A percentile compares a stretch with the other conserved stretches of the same genome.
phyloP scores from a whole-genome alignment of 2,888 invertebrate genomes.

The Eupithecia centaureata region DNA sequence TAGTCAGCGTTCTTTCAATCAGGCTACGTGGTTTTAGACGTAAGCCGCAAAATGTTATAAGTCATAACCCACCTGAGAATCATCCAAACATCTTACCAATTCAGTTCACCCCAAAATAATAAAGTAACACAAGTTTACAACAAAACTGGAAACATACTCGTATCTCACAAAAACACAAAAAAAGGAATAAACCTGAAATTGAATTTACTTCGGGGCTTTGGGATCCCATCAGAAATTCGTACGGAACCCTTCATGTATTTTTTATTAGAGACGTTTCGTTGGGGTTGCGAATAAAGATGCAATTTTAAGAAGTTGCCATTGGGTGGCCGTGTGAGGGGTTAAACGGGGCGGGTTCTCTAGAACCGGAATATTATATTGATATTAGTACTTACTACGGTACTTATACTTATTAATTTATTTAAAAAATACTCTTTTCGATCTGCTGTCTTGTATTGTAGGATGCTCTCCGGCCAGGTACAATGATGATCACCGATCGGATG shows the following conservation, averaged over 20 bases:
- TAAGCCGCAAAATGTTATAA: neutral
- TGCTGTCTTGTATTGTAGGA: neutral
- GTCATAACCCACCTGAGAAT: neutral
- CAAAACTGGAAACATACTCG: conserved; percentile 21
- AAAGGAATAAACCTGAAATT: conserved; percentile 30
- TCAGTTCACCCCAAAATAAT: conserved; percentile 16
- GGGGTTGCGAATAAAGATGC: conserved; percentile 65
- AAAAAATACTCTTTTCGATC: neutral
- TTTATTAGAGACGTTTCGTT: conserved; percentile 59
- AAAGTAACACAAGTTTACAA: conserved; percentile 22
- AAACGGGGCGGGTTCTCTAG: conserved; percentile 48
- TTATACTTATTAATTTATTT: neutral
- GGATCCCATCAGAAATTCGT: conserved; percentile 28
- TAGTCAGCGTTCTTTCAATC: neutral
- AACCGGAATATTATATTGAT: conserved; percentile 2
- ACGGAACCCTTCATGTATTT: conserved; percentile 61
- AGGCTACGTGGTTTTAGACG: neutral
- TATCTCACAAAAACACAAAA: conserved; percentile 23
- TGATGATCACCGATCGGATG: too few species aligned
- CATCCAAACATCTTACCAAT: conserved; percentile 2
- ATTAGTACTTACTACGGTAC: neutral
- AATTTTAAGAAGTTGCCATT: conserved; percentile 64
- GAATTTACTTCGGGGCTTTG: conserved; percentile 27
- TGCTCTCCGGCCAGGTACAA: too few species aligned
- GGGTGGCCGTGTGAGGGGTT: conserved; percentile 64